Percentiles rank a stretch among this genome's conserved stretches.
These are phyloP conservation scores for Silurus meridionalis DNA, from an alignment of 2,113 vertebrate species.

Conservation along the genomic window DNA sequence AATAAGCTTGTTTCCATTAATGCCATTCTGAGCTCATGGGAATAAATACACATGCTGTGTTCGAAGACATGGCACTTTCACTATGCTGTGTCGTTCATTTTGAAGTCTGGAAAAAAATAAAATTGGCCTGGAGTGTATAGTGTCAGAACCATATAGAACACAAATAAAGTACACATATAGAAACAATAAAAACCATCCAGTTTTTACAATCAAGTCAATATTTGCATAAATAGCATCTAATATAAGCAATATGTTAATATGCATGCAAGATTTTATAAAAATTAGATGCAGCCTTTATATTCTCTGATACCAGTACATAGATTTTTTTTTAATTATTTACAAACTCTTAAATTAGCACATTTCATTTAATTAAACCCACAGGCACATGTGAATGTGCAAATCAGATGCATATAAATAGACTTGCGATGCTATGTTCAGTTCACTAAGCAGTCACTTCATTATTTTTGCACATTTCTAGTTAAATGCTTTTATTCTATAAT, in stretches of 20 bases:
- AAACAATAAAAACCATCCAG: not conserved
- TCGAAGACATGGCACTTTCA: not conserved
- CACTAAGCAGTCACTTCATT: not conserved
- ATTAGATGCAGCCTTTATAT: too few species aligned
- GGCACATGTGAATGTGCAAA: not conserved
- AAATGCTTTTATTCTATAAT: not conserved
- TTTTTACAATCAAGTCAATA: not conserved
- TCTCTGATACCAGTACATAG: not conserved
- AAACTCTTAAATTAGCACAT: slow-evolving; percentile 5
- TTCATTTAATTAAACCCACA: not conserved
- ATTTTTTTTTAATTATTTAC: not conserved
- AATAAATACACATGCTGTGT: slow-evolving; percentile 5
- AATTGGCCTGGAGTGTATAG: not conserved
- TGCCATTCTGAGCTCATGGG: slow-evolving; percentile 3
- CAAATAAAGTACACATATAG: not conserved
- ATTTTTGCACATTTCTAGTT: not conserved
- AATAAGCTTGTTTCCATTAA: slow-evolving; percentile 8
- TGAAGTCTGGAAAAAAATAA: not conserved
- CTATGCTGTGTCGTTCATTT: not conserved
- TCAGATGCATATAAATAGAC: not conserved
- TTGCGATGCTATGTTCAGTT: not conserved
- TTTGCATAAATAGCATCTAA: not conserved
- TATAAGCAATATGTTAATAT: not conserved
- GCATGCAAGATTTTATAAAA: too few species aligned
- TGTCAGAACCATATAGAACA: not conserved